Conservation (phyloP, 2,113 vertebrate genomes). For the Myanophis thanlyinensis region DNA sequence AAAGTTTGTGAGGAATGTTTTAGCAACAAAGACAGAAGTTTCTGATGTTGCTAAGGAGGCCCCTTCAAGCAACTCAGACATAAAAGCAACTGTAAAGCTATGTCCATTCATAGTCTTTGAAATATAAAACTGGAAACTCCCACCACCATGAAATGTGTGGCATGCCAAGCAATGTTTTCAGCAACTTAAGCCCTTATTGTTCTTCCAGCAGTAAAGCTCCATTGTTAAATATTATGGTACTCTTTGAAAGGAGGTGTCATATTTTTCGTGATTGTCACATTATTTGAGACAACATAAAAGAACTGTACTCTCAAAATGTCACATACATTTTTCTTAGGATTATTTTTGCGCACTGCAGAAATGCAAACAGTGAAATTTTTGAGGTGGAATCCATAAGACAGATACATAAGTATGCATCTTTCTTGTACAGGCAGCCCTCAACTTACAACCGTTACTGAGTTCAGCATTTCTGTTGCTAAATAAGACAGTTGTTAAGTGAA, state of each 20-base stretch:
- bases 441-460: neutral
- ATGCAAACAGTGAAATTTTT: neutral
- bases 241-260: neutral
- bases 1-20: neutral
- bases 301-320: neutral
- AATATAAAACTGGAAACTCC: conserved; percentile 56
- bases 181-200: conserved; percentile 38
- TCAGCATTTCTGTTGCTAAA: neutral
- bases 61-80: conserved; percentile 51
- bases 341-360: conserved; percentile 17
- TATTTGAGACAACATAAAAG: neutral
- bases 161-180: conserved; percentile 57
- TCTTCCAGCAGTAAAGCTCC: conserved; percentile 47
- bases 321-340: neutral
- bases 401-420: neutral
- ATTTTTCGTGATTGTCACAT: neutral
- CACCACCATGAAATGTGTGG: conserved; percentile 62
- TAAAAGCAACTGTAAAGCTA: conserved; percentile 52
- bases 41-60: conserved; percentile 29
- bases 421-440: neutral
- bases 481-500: neutral
- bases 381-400: neutral
- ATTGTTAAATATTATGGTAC: conserved; percentile 49
- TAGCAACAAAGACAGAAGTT: neutral
- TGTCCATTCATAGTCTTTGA: conserved; percentile 65